Conservation (phyloP, 2,113 vertebrate species). For the Aegotheles bennettii region DNA sequence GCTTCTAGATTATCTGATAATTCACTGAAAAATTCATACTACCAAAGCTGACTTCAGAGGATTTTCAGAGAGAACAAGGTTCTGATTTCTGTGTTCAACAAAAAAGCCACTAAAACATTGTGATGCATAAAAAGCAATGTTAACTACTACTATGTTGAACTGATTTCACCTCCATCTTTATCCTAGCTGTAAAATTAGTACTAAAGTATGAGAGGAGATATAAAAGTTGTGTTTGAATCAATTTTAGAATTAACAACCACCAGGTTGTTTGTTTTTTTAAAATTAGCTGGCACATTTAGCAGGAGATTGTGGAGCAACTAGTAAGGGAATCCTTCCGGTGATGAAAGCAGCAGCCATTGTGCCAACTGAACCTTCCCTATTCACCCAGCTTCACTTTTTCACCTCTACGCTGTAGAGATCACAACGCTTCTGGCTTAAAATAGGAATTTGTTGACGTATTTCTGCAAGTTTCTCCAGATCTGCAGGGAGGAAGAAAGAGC, state of each 20-base stretch:
- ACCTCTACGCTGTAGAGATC: conserved; percentile 84
- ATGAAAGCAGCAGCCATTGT: background rate
- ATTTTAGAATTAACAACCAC: background rate
- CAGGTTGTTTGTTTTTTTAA: background rate
- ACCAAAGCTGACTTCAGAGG: background rate
- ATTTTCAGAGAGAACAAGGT: background rate
- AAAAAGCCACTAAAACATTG: background rate
- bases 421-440: conserved; percentile 83
- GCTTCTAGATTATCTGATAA: background rate
- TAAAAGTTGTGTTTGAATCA: background rate
- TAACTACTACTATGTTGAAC: background rate
- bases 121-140: background rate
- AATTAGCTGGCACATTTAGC: background rate
- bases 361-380: background rate
- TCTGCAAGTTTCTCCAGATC: conserved; percentile 90
- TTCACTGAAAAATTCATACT: background rate
- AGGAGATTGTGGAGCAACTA: background rate
- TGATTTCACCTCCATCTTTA: background rate
- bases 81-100: background rate
- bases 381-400: conserved; percentile 44
- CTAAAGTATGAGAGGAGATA: background rate
- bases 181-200: background rate
- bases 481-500: conserved; percentile 52
- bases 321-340: background rate
- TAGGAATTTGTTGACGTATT: conserved; percentile 90